These are phyloP conservation scores for Amitus sp. DNA, from an alignment of 2,888 invertebrate species.

Conservation along the genomic window DNA sequence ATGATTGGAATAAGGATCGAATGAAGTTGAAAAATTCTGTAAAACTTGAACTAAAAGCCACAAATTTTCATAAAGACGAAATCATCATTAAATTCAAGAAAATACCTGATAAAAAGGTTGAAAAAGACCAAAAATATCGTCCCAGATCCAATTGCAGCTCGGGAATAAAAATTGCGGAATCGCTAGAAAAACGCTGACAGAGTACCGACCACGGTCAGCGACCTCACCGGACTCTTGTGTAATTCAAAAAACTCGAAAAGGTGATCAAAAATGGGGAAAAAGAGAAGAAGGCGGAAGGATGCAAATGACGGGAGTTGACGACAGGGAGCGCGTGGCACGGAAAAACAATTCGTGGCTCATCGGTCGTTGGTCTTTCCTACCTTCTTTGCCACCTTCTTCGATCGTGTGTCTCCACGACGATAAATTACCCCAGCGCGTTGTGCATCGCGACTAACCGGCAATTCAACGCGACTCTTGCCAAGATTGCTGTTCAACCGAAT, in stretches of 20 bases:
- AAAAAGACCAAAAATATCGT: too few relatives aligned
- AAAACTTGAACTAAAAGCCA: too few relatives aligned
- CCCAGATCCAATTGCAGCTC: conserved; percentile 23
- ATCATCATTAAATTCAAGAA: conserved; percentile 34
- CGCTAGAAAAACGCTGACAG: conserved; percentile 32
- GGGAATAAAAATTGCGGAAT: conserved; percentile 36
- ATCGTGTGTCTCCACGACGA: conserved; percentile 42
- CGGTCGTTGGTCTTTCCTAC: conserved; percentile 42
- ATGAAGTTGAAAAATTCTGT: too few relatives aligned
- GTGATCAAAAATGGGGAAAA: background rate
- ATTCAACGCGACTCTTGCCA: conserved; percentile 31
- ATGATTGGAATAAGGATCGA: too few relatives aligned
- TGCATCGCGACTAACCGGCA: conserved; percentile 40
- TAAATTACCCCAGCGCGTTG: conserved; percentile 46
- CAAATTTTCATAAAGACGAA: too few relatives aligned
- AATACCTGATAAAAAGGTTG: too few relatives aligned
- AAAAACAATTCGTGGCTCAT: conserved; percentile 31
- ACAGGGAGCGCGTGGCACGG: conserved; percentile 19
- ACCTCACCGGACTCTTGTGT: conserved; percentile 9
- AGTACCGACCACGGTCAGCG: conserved; percentile 24
- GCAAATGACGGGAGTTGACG: background rate
- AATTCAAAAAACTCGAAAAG: background rate
- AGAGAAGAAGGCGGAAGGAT: background rate
- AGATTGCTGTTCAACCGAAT: conserved; percentile 25
- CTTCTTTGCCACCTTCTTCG: conserved; percentile 41